Evolutionary conservation across 2,113 vertebrate species (phyloP).

Genomic region (Toxotes chatareus): DNA sequence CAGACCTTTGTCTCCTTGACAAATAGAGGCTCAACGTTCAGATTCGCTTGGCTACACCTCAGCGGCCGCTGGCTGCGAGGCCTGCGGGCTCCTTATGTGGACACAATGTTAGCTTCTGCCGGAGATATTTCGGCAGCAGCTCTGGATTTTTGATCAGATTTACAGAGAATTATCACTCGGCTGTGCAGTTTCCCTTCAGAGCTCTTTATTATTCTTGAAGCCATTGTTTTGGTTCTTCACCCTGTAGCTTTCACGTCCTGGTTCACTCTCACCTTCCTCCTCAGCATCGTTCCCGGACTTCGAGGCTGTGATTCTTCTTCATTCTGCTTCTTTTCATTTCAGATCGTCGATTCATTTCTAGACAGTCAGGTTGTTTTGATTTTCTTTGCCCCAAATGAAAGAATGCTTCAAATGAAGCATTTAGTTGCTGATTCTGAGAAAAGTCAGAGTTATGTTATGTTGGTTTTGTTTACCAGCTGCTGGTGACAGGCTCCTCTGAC

Average conservation of each 20-base stretch:
- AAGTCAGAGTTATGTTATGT: constrained; percentile 13
- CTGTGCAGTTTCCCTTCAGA: background rate
- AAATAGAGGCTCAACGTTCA: constrained; percentile 80
- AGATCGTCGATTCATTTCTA: constrained; percentile 12
- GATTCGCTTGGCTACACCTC: constrained; percentile 80
- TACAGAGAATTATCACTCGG: background rate
- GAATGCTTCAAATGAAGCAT: constrained; percentile 31
- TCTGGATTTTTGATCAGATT: constrained; percentile 36
- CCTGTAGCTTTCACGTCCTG: background rate
- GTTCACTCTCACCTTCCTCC: background rate
- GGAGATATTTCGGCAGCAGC: constrained; percentile 52
- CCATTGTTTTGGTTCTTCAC: background rate
- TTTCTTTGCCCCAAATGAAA: constrained; percentile 10
- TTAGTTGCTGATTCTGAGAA: constrained; percentile 28
- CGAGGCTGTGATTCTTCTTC: no score
- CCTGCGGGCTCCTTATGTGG: constrained; percentile 59
- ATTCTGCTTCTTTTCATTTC: background rate
- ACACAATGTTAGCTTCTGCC: constrained; percentile 54
- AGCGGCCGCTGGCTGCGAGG: constrained; percentile 63
- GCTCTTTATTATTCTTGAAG: background rate
- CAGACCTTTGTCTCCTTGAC: constrained; percentile 82
- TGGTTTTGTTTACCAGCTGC: constrained; percentile 34
- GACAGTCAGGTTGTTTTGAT: constrained; percentile 7
- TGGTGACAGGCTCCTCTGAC: constrained; percentile 40
- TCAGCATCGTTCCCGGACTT: background rate